Evolutionary conservation across 2,888 invertebrate genomes (phyloP).

Genomic region (Pachydiplax longipennis): DNA sequence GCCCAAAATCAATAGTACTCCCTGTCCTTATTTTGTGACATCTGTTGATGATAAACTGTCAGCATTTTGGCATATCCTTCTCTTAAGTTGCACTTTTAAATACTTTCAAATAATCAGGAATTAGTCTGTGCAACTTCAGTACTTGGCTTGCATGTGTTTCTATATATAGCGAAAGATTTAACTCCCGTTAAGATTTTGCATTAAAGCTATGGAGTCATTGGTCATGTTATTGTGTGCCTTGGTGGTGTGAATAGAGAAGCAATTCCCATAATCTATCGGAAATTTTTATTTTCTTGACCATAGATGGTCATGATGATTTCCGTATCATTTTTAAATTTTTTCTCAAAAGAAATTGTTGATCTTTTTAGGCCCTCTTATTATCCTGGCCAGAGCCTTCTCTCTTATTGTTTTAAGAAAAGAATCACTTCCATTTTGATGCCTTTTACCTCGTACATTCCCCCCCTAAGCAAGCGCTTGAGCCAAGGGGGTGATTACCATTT

Average conservation of each 20-base stretch:
- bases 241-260: not conserved
- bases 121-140: not conserved
- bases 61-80: not conserved
- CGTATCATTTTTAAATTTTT: not conserved
- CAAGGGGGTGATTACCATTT: constrained; percentile 1
- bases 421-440: not conserved
- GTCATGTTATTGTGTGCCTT: not conserved
- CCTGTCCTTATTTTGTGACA: not conserved
- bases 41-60: not conserved
- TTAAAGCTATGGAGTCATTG: not conserved
- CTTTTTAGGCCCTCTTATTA: constrained; percentile 4
- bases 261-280: not conserved
- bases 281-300: not conserved
- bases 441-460: constrained; percentile 18
- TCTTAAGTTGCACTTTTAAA: not conserved
- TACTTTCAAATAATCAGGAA: not conserved
- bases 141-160: not conserved
- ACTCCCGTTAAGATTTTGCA: constrained; percentile 12
- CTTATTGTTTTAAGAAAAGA: not conserved
- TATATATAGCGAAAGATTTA: not conserved
- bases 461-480: constrained; percentile 14
- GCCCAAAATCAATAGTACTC: not conserved
- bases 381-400: not conserved
- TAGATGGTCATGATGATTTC: not conserved
- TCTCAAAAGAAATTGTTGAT: not conserved